These are phyloP conservation scores for Perognathus longimembris DNA, from an alignment of 2,113 vertebrate species.

Conservation along the genomic window DNA sequence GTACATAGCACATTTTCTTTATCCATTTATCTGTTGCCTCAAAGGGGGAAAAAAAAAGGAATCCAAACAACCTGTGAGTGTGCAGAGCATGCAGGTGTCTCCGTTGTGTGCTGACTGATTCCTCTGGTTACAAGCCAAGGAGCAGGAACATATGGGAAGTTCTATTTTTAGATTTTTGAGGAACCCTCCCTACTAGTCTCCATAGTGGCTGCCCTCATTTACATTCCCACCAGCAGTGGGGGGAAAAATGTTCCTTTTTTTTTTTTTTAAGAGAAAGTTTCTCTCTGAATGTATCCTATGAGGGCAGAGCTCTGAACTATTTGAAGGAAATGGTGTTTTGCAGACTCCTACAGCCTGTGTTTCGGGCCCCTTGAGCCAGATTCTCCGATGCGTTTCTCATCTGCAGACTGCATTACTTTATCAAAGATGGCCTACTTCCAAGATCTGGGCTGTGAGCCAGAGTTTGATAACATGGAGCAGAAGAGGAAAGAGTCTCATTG, in stretches of 20 bases:
- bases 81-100: neutral
- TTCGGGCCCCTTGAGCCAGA: neutral
- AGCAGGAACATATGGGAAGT: neutral
- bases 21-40: neutral
- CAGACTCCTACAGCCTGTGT: neutral
- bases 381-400: neutral
- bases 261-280: neutral
- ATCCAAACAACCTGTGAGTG: too few species aligned
- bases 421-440: slow-evolving; percentile 44
- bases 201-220: neutral
- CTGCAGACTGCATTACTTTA: neutral
- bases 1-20: neutral
- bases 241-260: neutral
- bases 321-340: neutral
- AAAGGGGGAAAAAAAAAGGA: neutral
- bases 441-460: slow-evolving; percentile 37
- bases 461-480: neutral
- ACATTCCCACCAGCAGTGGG: neutral
- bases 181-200: neutral
- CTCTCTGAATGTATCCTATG: slow-evolving; percentile 1
- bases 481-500: neutral
- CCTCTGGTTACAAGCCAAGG: neutral
- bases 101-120: neutral
- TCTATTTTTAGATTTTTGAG: neutral
- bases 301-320: neutral